Percentiles rank a stretch among this genome's conserved stretches.
phyloP scores from a whole-genome alignment of 1,140 invertebrate species.

The Zaprionus capensis region DNA sequence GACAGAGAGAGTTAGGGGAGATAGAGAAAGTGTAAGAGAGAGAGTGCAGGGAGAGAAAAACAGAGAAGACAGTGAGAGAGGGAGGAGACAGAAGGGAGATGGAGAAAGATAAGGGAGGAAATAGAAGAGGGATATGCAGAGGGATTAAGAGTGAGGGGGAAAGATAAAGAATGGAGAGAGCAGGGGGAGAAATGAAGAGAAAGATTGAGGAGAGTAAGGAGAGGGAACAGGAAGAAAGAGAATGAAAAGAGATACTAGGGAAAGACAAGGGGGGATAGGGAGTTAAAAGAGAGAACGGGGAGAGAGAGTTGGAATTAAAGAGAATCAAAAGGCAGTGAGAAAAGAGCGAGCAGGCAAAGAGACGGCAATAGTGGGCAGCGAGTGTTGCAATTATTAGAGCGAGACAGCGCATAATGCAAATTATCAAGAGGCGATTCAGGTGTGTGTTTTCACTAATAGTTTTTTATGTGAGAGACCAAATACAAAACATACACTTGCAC shows the following conservation, averaged over 20 bases:
- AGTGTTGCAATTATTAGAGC: neutral
- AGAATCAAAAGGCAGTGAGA: constrained; percentile 2
- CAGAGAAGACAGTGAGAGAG: no score
- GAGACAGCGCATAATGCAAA: neutral
- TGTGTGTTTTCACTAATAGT: neutral
- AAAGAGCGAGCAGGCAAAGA: neutral
- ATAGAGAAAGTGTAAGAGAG: no score
- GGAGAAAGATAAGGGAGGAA: no score
- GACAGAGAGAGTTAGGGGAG: no score
- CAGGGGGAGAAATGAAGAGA: no score
- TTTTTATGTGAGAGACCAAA: neutral
- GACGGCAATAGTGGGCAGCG: constrained; percentile 6
- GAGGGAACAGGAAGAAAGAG: neutral
- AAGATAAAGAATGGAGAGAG: no score
- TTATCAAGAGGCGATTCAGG: neutral
- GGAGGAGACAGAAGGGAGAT: no score
- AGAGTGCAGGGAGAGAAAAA: no score
- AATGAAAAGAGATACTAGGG: no score
- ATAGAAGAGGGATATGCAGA: no score
- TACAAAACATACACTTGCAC: constrained; percentile 7
- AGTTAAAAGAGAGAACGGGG: neutral
- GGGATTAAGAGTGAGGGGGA: no score
- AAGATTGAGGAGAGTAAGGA: neutral
- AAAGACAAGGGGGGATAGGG: neutral
- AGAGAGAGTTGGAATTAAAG: neutral